Base-by-base conservation (phyloP, 2,113 vertebrate species). In the Chaetodon trifascialis region DNA sequence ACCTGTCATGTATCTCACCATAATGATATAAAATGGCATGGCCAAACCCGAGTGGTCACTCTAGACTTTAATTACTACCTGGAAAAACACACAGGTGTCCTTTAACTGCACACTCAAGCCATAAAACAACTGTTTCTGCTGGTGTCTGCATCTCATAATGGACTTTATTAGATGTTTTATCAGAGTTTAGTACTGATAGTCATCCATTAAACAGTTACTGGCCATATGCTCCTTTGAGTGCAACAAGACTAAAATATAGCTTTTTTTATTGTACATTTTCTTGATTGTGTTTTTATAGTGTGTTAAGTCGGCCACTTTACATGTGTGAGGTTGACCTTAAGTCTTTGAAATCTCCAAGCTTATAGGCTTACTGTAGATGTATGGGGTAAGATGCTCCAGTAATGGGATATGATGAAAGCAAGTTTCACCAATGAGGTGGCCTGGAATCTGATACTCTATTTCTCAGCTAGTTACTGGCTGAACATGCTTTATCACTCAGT, bases 71-170 rank as follows among this genome's bases (percentile, higher is more conserved):
- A 94, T 87, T 85, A 88, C 86, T 73, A 56, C 82, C 76, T 89
- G 80, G 85, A 92, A 85, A 86, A 73, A 80, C 76, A 47, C 81
- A 84, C 89, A 88, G 86, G 80, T 84, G 76, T 79, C 54, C 62
- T 85, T 84, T 75, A 70, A 80, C 52, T 63, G 73, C 42, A 15
- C 73, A 64, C 63, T 63, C 34, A 44, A 34, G 68, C 51, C 74
- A 87, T 93, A 92, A 94, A 93, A 86, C 88, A 73, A 40, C 79
- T 69, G 73, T 79, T 82, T 79, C 68, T 75, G 58, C 47, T 59
- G 56, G 7, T 64, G 47, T 34, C 38, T 68, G 85, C 49, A 19
- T 34, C 59, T 85, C 77, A 84, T 87, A 86, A 83, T 86, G 47
- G 69, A 80, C 40, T 76, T 82, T 42, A 66, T 52, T 70, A 59